A percentile compares a stretch with the other conserved stretches of the same genome.
Evolutionary conservation across 2,888 invertebrate genomes (phyloP).

Genomic region (Xestia rhomboidea): DNA sequence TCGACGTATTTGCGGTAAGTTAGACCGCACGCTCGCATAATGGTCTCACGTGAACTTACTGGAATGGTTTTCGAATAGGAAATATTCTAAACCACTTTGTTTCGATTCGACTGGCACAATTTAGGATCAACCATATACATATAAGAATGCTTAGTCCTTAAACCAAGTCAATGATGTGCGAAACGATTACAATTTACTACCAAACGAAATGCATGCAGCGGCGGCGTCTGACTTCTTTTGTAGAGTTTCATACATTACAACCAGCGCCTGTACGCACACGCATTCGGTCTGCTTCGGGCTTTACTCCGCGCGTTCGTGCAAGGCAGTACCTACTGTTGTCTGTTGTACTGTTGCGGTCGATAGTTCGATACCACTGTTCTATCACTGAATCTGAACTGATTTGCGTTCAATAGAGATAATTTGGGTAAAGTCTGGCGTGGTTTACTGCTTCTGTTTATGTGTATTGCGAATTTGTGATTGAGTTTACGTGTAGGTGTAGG

Average conservation of each 20-base stretch:
- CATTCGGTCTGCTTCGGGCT: not conserved
- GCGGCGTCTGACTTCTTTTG: not conserved
- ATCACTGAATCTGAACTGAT: slow-evolving; percentile 44
- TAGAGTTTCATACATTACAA: not conserved
- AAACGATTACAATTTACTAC: not conserved
- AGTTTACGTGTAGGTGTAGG: not conserved
- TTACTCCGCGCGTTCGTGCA: not conserved
- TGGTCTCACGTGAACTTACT: too few relatives aligned
- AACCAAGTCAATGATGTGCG: not conserved
- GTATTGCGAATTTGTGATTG: not conserved
- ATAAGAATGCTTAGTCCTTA: not conserved
- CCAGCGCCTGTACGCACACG: not conserved
- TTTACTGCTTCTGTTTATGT: slow-evolving; percentile 17
- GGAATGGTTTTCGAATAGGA: not conserved
- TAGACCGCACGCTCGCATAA: too few relatives aligned
- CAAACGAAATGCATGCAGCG: not conserved
- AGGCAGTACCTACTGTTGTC: not conserved
- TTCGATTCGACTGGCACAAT: not conserved
- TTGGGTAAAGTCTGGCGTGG: slow-evolving; percentile 30
- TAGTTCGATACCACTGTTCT: slow-evolving; percentile 56
- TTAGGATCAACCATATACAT: not conserved
- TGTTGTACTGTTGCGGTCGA: slow-evolving; percentile 65
- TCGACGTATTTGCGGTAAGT: too few relatives aligned
- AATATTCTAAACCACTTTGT: not conserved
- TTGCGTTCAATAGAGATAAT: slow-evolving; percentile 49